phyloP scores from a whole-genome alignment of 2,888 invertebrate genomes.

The Dioctria linearis region DNA sequence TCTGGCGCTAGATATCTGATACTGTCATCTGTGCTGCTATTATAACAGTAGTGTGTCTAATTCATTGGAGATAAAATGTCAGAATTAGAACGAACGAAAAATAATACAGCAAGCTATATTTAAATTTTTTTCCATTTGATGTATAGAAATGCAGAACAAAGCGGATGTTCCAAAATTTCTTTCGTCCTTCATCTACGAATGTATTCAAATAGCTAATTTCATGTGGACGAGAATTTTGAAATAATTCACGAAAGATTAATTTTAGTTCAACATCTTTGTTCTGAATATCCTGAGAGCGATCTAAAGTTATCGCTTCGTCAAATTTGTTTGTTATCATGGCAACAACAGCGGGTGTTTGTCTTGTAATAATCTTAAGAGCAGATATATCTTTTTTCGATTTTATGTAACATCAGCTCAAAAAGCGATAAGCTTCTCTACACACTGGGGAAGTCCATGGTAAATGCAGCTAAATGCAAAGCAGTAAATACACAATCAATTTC shows the following conservation, averaged over 20 bases:
- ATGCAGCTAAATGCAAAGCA: constrained; percentile 88
- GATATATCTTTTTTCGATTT: constrained; percentile 90
- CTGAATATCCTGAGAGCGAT: constrained; percentile 83
- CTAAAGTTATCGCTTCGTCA: constrained; percentile 84
- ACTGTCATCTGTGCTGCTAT: too few species aligned
- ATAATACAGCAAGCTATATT: constrained; percentile 83
- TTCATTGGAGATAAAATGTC: constrained; percentile 86
- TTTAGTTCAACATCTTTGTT: constrained; percentile 86
- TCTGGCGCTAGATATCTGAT: accelerated
- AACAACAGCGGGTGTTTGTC: constrained; percentile 89
- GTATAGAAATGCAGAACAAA: constrained; percentile 89
- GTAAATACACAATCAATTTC: constrained; percentile 87
- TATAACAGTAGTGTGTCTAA: constrained; percentile 89
- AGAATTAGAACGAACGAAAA: constrained; percentile 85
- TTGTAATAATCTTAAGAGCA: constrained; percentile 86
- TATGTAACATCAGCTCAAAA: constrained; percentile 89
- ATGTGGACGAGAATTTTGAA: constrained; percentile 86
- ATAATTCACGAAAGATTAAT: constrained; percentile 85
- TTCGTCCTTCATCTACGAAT: constrained; percentile 90
- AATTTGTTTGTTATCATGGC: constrained; percentile 87
- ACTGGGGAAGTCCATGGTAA: constrained; percentile 85
- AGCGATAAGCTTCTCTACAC: constrained; percentile 87
- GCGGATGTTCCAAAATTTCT: constrained; percentile 87
- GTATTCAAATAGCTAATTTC: constrained; percentile 90
- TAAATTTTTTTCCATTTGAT: constrained; percentile 93